Conservation (phyloP, 2,113 vertebrate species). For the Corythoichthys haematopterus region DNA sequence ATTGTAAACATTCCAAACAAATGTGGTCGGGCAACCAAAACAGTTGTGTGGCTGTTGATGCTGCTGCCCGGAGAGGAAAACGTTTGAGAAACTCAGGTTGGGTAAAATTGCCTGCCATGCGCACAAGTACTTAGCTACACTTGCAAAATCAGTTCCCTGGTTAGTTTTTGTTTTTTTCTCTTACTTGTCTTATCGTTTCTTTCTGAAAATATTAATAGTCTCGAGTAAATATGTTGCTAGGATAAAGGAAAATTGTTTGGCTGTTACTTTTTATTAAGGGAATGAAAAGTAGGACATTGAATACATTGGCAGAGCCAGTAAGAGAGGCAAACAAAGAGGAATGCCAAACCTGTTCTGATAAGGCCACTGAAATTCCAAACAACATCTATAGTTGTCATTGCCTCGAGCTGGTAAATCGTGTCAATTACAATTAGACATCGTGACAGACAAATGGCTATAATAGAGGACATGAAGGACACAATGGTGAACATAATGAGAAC, state of each 20-base stretch:
- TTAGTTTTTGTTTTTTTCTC: no score
- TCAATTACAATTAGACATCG: slow-evolving; percentile 25
- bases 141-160: no score
- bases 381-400: slow-evolving; percentile 41
- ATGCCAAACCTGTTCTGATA: slow-evolving; percentile 23
- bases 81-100: slow-evolving; percentile 30
- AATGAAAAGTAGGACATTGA: no score
- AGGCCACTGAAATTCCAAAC: slow-evolving; percentile 19
- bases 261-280: no score
- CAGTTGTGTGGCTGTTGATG: slow-evolving; percentile 30
- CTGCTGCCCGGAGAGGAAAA: slow-evolving; percentile 19
- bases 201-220: no score
- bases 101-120: slow-evolving; percentile 43
- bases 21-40: slow-evolving; percentile 13
- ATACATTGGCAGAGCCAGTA: no score
- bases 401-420: slow-evolving; percentile 10
- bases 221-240: no score
- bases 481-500: neutral
- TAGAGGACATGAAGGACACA: neutral
- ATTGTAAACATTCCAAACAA: slow-evolving; percentile 4
- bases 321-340: neutral
- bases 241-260: no score
- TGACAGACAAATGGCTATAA: slow-evolving; percentile 1
- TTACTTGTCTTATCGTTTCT: no score
- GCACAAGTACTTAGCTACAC: no score